Base-by-base conservation (phyloP, 2,113 vertebrate species). In the Halcyon malimbica region DNA sequence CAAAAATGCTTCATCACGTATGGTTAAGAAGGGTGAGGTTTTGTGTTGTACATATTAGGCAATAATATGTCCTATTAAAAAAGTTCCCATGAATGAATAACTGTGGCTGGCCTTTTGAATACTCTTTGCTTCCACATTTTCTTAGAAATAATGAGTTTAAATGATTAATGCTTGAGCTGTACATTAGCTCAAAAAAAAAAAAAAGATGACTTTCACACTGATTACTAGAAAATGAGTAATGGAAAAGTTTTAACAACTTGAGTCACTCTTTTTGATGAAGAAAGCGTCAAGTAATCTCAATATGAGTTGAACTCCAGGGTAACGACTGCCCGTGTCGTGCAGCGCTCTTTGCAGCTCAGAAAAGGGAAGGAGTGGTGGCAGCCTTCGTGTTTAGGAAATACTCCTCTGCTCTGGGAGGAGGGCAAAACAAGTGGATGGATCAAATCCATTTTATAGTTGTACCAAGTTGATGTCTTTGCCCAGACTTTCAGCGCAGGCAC, bases 391-490 rank as follows among this genome's bases (percentile, higher is more conserved):
- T 71, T 13, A 33, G 57, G 39, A 56, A 87, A 76, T 2, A 0
- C 5, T 1, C 14, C 16, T 29, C 33, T 46, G 24, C 21, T 25
- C 33, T 5, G 60, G 25, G 21, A 79, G 28, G 16, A 23, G 7
- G 4, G 24, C 19, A 48, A 6, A 29, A 17, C 4, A 1, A 25
- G 33, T 0, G 33, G 37, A 15, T 4, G 59, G 28, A n/a, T 13
- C n/a, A 33, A 51, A 76, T 2, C 42, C 26, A 0, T 17, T 26
- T 11, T 3, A 11, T 6, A 12, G 26, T 0, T 12, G 0, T 4
- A 7, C 1, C 50, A 51, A 51, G 35, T 19, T 10, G 1, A 2
- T 9, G 23, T 0, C 10, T 24, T 24, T 39, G 11, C 31, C 41
- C 56, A 9, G 78, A 4, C 25, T 54, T 41, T 25, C 35, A 46